Evolutionary conservation across 2,888 invertebrate genomes (phyloP).

Genomic region (Oscheius sp.): DNA sequence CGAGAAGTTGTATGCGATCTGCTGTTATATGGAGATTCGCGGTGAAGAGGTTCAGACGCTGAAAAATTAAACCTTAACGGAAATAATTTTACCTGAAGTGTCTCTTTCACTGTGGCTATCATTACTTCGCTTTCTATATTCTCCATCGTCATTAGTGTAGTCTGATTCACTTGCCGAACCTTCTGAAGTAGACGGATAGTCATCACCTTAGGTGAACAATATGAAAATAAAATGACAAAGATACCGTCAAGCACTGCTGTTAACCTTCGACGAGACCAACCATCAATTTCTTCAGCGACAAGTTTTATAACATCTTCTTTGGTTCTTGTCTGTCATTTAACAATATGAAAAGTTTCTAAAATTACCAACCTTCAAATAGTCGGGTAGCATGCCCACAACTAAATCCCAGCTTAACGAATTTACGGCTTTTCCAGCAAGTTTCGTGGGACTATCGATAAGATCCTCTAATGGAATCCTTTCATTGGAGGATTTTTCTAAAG

Average conservation of each 20-base stretch:
- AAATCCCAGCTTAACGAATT: slow-evolving; percentile 8
- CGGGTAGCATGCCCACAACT: slow-evolving; percentile 15
- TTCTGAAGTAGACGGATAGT: slow-evolving; percentile 10
- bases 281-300: slow-evolving; percentile 8
- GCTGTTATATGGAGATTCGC: neutral
- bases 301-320: slow-evolving; percentile 14
- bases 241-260: slow-evolving; percentile 10
- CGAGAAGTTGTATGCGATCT: neutral
- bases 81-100: neutral
- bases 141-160: neutral
- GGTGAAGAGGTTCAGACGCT: neutral
- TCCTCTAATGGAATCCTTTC: neutral
- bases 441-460: neutral
- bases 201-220: neutral
- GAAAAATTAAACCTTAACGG: neutral
- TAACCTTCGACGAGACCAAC: slow-evolving; percentile 2
- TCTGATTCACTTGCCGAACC: neutral
- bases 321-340: neutral
- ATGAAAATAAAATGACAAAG: neutral
- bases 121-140: neutral
- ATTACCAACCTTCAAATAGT: slow-evolving; percentile 1
- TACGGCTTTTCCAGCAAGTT: neutral
- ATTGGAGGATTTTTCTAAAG: slow-evolving; percentile 4
- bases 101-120: neutral
- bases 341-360: neutral